phyloP scores from a whole-genome alignment of 2,797 vertebrate species.

The Sebastes hubbsi region DNA sequence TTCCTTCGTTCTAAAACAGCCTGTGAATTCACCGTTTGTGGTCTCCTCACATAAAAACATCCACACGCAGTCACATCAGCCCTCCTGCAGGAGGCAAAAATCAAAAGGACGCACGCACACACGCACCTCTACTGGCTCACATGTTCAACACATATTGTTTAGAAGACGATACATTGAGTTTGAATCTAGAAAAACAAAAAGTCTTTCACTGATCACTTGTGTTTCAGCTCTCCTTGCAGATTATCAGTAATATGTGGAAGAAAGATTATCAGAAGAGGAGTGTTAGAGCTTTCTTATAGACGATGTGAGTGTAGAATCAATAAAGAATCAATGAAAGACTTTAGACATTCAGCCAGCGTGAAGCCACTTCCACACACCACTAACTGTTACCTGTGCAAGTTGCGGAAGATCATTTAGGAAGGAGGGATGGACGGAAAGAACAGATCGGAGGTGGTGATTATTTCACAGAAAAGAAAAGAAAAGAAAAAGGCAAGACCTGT shows the following conservation, averaged over 20 bases:
- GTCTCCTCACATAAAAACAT: conserved; percentile 53
- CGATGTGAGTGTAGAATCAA: conserved; percentile 26
- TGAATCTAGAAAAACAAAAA: conserved; percentile 33
- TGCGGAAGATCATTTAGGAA: conserved; percentile 62
- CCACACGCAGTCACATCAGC: conserved; percentile 32
- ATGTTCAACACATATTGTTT: conserved; percentile 43
- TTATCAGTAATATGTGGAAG: conserved; percentile 51
- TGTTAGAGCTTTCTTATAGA: conserved; percentile 39
- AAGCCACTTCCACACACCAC: conserved; percentile 58
- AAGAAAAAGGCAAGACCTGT: conserved; percentile 61
- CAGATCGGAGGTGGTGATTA: conserved; percentile 58
- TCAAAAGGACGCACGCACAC: conserved; percentile 6
- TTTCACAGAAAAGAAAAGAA: conserved; percentile 24
- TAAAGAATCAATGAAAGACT: conserved; percentile 54
- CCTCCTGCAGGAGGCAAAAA: conserved; percentile 42
- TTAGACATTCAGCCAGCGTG: conserved; percentile 63
- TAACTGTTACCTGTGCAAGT: conserved; percentile 68
- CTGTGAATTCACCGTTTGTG: conserved; percentile 29
- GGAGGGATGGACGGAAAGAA: conserved; percentile 60
- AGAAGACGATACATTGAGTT: conserved; percentile 52
- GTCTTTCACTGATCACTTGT: conserved; percentile 48
- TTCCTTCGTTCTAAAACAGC: conserved; percentile 33
- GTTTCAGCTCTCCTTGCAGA: conserved; percentile 41
- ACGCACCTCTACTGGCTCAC: conserved; percentile 52
- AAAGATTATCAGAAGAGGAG: conserved; percentile 42